These are phyloP conservation scores for Chromis chromis DNA, from an alignment of 2,797 vertebrate genomes.

Conservation along the genomic window DNA sequence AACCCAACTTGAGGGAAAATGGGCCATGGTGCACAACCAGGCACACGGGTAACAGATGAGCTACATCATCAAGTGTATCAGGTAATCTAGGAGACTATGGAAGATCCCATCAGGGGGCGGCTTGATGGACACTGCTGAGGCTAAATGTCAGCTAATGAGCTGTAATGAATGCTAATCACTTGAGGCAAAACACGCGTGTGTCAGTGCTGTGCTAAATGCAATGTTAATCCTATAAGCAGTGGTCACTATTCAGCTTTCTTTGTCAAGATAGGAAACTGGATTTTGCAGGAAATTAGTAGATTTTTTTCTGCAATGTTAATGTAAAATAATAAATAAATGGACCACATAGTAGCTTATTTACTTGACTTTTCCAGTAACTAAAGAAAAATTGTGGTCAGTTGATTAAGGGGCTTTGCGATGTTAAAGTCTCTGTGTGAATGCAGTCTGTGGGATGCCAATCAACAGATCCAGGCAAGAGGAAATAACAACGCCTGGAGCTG, in stretches of 20 bases:
- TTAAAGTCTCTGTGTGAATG: conserved; percentile 28
- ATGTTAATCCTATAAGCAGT: conserved; percentile 70
- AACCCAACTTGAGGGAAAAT: conserved; percentile 35
- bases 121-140: conserved; percentile 53
- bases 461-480: conserved; percentile 72
- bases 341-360: neutral
- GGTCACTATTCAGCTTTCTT: conserved; percentile 58
- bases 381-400: conserved; percentile 20
- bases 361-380: conserved; percentile 13
- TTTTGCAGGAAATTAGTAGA: conserved; percentile 1
- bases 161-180: conserved; percentile 78
- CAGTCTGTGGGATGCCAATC: conserved; percentile 75
- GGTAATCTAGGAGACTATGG: conserved; percentile 38
- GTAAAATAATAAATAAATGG: neutral
- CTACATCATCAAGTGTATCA: conserved; percentile 52
- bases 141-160: conserved; percentile 63
- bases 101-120: conserved; percentile 49
- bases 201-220: conserved; percentile 65
- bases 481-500: conserved; percentile 69
- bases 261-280: neutral
- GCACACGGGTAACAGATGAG: conserved; percentile 53
- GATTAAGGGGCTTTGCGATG: conserved; percentile 28
- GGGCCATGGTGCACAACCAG: conserved; percentile 19
- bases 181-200: conserved; percentile 65
- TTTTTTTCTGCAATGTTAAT: neutral